A percentile compares a stretch with the other conserved stretches of the same genome.
These are phyloP conservation scores for Leptogaster cylindrica DNA, from an alignment of 2,888 invertebrate genomes.

Conservation along the genomic window DNA sequence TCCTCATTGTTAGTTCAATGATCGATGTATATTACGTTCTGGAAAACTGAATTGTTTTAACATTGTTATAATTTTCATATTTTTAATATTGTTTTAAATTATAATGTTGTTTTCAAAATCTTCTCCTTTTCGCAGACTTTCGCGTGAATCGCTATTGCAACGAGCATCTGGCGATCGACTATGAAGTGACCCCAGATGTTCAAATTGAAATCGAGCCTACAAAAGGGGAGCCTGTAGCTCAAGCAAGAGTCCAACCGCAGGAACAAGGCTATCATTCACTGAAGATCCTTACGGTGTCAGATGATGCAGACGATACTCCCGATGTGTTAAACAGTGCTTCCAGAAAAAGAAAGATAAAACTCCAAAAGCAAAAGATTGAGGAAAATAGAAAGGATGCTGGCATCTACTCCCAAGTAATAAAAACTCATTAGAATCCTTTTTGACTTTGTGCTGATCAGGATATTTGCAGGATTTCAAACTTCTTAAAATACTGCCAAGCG, in stretches of 20 bases:
- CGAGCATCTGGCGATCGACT: slow-evolving; percentile 62
- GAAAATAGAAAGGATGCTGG: slow-evolving; percentile 45
- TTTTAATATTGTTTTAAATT: too few relatives aligned
- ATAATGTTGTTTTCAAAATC: not conserved
- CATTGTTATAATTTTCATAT: too few relatives aligned
- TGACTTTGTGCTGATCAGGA: too few relatives aligned
- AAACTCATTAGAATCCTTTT: not conserved
- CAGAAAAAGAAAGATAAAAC: slow-evolving; percentile 41
- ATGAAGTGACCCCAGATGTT: slow-evolving; percentile 56
- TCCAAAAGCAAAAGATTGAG: slow-evolving; percentile 38
- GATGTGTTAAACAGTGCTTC: slow-evolving; percentile 10
- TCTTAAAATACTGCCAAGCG: slow-evolving; percentile 52
- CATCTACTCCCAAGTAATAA: slow-evolving; percentile 52
- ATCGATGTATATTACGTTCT: too few relatives aligned
- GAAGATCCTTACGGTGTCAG: slow-evolving; percentile 51
- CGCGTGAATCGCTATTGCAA: slow-evolving; percentile 66
- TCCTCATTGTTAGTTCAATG: too few relatives aligned
- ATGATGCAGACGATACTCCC: slow-evolving; percentile 34
- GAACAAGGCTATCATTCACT: slow-evolving; percentile 51
- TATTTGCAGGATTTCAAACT: slow-evolving; percentile 52
- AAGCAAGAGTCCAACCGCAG: slow-evolving; percentile 50
- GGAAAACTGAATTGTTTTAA: too few relatives aligned
- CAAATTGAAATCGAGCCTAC: slow-evolving; percentile 7
- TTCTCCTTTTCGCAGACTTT: slow-evolving; percentile 61
- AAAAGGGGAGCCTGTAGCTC: slow-evolving; percentile 50